A percentile compares a stretch with the other conserved stretches of the same genome.
Conservation (phyloP, 2,797 vertebrate species). For the Valencia hispanica region DNA sequence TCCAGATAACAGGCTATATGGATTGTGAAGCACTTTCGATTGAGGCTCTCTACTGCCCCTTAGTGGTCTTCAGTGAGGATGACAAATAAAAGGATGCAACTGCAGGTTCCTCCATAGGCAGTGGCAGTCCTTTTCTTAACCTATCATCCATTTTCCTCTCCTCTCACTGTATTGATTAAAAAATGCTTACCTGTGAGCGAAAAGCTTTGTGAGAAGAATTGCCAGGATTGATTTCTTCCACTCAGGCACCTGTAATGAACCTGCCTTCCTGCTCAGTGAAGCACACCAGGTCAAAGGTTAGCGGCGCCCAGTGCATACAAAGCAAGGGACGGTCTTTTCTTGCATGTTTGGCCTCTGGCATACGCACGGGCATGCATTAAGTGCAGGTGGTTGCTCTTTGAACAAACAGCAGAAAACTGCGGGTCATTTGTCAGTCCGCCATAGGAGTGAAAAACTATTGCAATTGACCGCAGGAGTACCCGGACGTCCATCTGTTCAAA, state of each 20-base stretch:
- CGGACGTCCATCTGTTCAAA: slow-evolving; percentile 66
- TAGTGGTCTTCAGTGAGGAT: slow-evolving; percentile 53
- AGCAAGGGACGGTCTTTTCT: slow-evolving; percentile 13
- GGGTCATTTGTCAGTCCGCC: slow-evolving; percentile 61
- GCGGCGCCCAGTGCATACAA: slow-evolving; percentile 46
- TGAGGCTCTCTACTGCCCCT: slow-evolving; percentile 78
- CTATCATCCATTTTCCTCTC: slow-evolving; percentile 37
- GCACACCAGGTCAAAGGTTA: slow-evolving; percentile 49
- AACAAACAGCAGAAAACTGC: slow-evolving; percentile 51
- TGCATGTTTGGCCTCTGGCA: slow-evolving; percentile 21
- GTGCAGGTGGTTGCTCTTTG: slow-evolving; percentile 43
- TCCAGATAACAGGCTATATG: slow-evolving; percentile 10
- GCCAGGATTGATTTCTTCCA: slow-evolving; percentile 58
- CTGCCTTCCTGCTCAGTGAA: slow-evolving; percentile 33
- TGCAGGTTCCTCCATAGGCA: slow-evolving; percentile 23
- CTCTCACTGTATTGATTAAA: slow-evolving; percentile 55
- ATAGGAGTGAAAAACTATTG: slow-evolving; percentile 63
- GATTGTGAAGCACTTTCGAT: slow-evolving; percentile 37
- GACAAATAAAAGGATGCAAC: slow-evolving; percentile 10
- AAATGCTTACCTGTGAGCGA: slow-evolving; percentile 49
- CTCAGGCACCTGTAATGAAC: slow-evolving; percentile 61
- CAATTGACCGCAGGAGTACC: slow-evolving; percentile 68
- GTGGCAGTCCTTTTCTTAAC: slow-evolving; percentile 19
- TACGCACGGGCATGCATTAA: slow-evolving; percentile 28
- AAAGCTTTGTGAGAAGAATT: slow-evolving; percentile 27